Evolutionary conservation across 64 coral and sea anemone genomes (phyloP), one percentile per base, ranked within the genome.

Genomic region (Pocillopora verrucosa): DNA sequence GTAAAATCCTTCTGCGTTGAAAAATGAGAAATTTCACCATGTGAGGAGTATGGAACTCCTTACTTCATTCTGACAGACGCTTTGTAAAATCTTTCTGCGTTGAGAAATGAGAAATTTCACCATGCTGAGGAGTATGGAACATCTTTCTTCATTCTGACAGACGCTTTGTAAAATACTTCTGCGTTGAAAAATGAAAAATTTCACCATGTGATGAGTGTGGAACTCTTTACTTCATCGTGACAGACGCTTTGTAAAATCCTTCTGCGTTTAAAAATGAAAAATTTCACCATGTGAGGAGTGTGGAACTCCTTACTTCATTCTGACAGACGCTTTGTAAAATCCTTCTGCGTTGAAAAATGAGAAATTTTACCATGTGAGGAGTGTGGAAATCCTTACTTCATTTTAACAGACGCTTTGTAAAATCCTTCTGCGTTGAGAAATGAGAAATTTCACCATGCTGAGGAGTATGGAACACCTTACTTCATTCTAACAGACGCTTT

Each of bases 151-250:
- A 89, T n/a, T 68, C 59, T 77, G 1, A 92, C 34, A 30, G 83
- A 89, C 37, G 82, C 90, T 58, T 96, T 87, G 19, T 89, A 96
- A 79, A 96, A 84, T 37, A 79, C 94, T 11, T 92, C 30, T 30
- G 30, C 56, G 30, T 89, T 96, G 2, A 90, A 87, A 22, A 87
- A 89, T 30, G 94, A 89, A 30, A 30, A 30, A 30, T 30, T 30
- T 30, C 30, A 30, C 30, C 30, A 30, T 30, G 30, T 30, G 30
- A 30, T 0, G 30, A 30, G 30, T n/a, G n/a, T n/a, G n/a, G n/a
- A n/a, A n/a, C n/a, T n/a, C n/a, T n/a, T n/a, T n/a, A n/a, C n/a
- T n/a, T 72, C 45, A 89, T n/a, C 59, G 37, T 77, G 1, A 92
- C 34, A 30, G 83, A 89, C 37, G 82, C 90, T 58, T 96, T 87